Base-by-base conservation (phyloP, 92 coral and sea anemone genomes). In the Micromussa lordhowensis region DNA sequence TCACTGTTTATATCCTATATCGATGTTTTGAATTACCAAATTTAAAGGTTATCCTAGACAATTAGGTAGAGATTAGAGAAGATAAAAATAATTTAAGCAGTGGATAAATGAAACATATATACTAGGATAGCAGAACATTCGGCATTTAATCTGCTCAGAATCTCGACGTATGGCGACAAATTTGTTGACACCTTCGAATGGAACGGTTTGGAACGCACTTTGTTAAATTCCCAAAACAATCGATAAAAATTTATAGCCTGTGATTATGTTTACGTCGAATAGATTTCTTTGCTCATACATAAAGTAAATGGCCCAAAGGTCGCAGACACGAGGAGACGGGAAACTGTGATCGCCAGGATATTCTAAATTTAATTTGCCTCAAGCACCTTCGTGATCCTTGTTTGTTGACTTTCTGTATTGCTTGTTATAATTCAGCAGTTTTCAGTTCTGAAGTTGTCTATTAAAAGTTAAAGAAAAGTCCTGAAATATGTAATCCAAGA, bases 371-470 rank as follows among this genome's bases (percentile, higher is more conserved):
- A 82, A 66, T 82, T 64, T n/a, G 24, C 18, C 21, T 16, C 28
- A 82, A 66, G 35, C 40, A 44, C 16, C 78, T 68, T 48, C 48
- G 14, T 29, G 32, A 18, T n/a, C 55, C 72, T 61, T 53, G 58
- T 69, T 82, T 82, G 86, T 82, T 82, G 86, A 82, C 75, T 55
- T 82, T 68, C 0, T 32, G 44, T 51, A 26, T n/a, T 36, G 22
- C 35, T 44, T 16, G 24, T 44, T 80, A 73, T 68, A 82, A 82
- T 68, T 29, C 24, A 6, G n/a, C 55, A 22, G 19, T 19, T 74
- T 19, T 30, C 36, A 72, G 54, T 68, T 68, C n/a, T 71, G 36
- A 69, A 48, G 40, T 48, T 28, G 68, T 30, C 28, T 70, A 57
- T 30, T 0, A 6, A 18, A 29, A 36, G 14, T n/a, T 18, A 35